Conservation (phyloP, 2,113 vertebrate species). For the Ranitomeya imitator region DNA sequence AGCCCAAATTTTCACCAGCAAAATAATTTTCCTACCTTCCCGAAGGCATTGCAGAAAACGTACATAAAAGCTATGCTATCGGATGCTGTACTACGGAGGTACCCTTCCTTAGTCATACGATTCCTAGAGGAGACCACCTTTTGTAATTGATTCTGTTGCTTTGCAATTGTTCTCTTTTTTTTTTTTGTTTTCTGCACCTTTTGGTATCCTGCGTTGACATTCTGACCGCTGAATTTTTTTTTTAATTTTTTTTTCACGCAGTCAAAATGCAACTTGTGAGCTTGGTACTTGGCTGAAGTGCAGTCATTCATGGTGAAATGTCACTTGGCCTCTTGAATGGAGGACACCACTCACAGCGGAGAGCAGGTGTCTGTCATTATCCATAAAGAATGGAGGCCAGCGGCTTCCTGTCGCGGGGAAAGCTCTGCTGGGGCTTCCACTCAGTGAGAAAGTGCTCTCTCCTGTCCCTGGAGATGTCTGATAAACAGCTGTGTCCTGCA, state of each 20-base stretch:
- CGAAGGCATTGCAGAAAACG: too few species aligned
- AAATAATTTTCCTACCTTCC: too few species aligned
- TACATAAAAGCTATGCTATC: too few species aligned
- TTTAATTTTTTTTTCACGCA: not conserved
- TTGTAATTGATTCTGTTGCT: too few species aligned
- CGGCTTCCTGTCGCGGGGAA: conserved; percentile 6
- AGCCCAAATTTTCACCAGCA: too few species aligned
- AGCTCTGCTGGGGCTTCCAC: not conserved
- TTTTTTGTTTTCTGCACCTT: not conserved
- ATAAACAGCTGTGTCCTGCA: conserved; percentile 36
- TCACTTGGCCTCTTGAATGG: not conserved
- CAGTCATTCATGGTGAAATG: conserved; percentile 15
- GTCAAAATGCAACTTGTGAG: not conserved
- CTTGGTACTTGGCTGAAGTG: not conserved
- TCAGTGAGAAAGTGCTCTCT: conserved; percentile 30
- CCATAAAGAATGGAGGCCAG: conserved; percentile 1
- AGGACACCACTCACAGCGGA: conserved; percentile 8
- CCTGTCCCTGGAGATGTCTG: conserved; percentile 27
- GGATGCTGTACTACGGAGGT: too few species aligned
- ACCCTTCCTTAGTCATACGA: too few species aligned
- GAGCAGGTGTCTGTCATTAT: conserved; percentile 37
- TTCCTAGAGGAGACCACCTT: too few species aligned
- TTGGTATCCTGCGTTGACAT: not conserved
- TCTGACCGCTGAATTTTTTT: not conserved
- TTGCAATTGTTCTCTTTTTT: not conserved